Evolutionary conservation across 2,888 invertebrate species (phyloP).

Genomic region (Lamproptera curius): DNA sequence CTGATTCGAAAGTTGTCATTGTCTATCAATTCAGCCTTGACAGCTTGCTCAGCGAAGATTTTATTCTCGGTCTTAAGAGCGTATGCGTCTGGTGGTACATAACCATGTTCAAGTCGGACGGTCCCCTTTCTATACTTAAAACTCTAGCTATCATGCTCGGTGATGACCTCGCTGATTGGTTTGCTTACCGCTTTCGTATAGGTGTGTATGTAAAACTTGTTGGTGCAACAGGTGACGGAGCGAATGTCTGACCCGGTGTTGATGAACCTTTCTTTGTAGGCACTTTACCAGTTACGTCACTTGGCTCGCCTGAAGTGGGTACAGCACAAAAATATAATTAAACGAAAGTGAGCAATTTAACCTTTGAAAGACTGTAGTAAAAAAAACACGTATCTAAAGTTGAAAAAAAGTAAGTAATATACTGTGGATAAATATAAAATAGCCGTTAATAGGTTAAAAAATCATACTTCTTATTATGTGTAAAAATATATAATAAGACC

Average conservation of each 20-base stretch:
- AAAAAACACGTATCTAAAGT: too few species aligned
- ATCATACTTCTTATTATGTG: too few species aligned
- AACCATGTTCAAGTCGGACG: conserved; percentile 52
- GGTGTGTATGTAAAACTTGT: conserved; percentile 8
- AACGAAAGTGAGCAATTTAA: too few species aligned
- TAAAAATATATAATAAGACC: too few species aligned
- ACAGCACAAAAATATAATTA: too few species aligned
- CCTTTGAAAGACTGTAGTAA: too few species aligned
- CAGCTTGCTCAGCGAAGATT: conserved; percentile 66
- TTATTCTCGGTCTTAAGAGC: conserved; percentile 70
- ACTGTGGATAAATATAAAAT: too few species aligned
- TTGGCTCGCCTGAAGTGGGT: not conserved
- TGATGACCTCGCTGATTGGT: not conserved
- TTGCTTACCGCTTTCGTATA: conserved; percentile 18
- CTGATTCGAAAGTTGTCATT: conserved; percentile 49
- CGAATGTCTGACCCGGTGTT: conserved; percentile 14
- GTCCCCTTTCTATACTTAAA: conserved; percentile 44
- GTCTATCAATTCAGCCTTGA: conserved; percentile 53
- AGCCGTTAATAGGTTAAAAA: too few species aligned
- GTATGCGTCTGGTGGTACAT: conserved; percentile 45
- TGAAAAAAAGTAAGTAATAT: too few species aligned
- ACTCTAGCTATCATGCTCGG: not conserved
- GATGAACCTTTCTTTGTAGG: not conserved
- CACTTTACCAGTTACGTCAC: not conserved
- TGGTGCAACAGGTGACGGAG: not conserved